Evolutionary conservation across 2,797 vertebrate species (phyloP).

Genomic region (Champsocephalus gunnari): DNA sequence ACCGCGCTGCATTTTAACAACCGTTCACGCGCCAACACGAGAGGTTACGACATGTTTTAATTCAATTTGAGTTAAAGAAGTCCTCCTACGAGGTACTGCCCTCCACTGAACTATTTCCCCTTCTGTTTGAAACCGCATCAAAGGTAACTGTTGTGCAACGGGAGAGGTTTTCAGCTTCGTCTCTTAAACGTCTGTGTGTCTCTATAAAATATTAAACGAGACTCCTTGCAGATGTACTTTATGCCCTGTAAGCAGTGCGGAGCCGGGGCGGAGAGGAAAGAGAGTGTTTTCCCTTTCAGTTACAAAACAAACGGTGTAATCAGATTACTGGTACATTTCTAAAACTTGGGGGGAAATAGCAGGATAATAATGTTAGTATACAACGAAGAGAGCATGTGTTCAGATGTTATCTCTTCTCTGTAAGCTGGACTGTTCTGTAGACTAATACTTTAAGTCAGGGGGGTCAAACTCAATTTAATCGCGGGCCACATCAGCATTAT

Average conservation of each 20-base stretch:
- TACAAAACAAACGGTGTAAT: too few species aligned
- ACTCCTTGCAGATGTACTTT: conserved; percentile 41
- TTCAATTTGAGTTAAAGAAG: conserved; percentile 17
- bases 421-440: too few species aligned
- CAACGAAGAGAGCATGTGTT: too few species aligned
- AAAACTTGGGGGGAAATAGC: too few species aligned
- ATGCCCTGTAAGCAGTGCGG: conserved; percentile 38
- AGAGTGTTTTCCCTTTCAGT: neutral
- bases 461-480: too few species aligned
- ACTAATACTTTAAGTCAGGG: too few species aligned
- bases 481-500: too few species aligned
- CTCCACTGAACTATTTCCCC: conserved; percentile 35
- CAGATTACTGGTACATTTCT: too few species aligned
- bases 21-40: neutral
- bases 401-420: too few species aligned
- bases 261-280: conserved; percentile 25
- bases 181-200: conserved; percentile 39
- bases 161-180: conserved; percentile 39
- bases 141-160: conserved; percentile 42
- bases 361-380: too few species aligned
- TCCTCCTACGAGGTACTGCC: conserved; percentile 2
- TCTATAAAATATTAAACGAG: conserved; percentile 63
- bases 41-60: neutral
- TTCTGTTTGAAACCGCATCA: conserved; percentile 39
- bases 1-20: neutral